A percentile compares a stretch with the other conserved stretches of the same genome.
phyloP scores from a whole-genome alignment of 2,797 vertebrate species.

The Myioborus melanocephalus region DNA sequence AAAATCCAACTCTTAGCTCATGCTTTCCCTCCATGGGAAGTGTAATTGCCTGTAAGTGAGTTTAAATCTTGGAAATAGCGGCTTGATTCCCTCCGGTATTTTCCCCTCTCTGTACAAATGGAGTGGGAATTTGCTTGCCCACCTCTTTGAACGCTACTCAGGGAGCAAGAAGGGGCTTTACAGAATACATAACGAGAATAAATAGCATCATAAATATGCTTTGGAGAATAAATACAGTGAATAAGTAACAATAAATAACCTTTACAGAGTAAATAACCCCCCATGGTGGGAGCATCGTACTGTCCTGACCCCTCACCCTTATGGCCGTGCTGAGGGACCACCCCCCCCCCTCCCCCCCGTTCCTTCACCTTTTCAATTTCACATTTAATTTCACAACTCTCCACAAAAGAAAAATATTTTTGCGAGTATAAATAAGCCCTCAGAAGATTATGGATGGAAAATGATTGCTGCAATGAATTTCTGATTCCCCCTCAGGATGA shows the following conservation, averaged over 20 bases:
- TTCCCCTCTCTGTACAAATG: not conserved
- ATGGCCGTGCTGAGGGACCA: rapidly evolving
- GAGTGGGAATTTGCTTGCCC: not conserved
- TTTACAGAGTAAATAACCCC: not conserved
- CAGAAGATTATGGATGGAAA: not conserved
- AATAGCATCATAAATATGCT: not conserved
- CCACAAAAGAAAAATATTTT: not conserved
- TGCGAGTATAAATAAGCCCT: not conserved
- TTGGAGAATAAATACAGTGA: not conserved
- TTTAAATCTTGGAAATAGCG: not conserved
- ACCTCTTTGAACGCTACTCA: not conserved
- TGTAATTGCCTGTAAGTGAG: not conserved
- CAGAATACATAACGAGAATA: not conserved
- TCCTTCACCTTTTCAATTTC: not conserved
- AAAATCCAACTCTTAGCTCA: not conserved
- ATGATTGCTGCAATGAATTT: rapidly evolving
- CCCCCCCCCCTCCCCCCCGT: rapidly evolving
- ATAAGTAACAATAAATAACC: not conserved
- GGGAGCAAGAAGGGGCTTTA: not conserved
- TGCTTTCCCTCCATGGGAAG: not conserved
- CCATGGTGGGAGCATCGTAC: rapidly evolving
- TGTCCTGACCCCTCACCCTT: not conserved
- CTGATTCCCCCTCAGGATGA: not conserved
- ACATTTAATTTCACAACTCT: not conserved
- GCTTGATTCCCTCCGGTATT: not conserved